These are phyloP conservation scores for Drosophila sp. DNA, from an alignment of 1,140 invertebrate genomes.

Conservation along the genomic window DNA sequence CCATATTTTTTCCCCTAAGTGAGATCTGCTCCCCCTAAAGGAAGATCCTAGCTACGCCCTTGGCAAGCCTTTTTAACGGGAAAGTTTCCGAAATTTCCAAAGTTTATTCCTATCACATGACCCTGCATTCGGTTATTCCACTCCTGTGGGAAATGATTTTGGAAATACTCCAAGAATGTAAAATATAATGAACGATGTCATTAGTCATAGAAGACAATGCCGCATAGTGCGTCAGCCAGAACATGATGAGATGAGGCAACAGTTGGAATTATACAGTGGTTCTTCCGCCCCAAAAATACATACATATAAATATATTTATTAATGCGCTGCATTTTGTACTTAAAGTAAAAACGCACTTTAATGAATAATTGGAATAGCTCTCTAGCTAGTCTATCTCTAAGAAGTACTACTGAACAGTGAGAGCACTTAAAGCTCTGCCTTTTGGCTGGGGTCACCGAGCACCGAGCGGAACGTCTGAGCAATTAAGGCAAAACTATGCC, in stretches of 20 bases:
- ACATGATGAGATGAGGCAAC: conserved; percentile 4
- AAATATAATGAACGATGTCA: conserved; percentile 80
- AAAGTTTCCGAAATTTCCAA: too few species aligned
- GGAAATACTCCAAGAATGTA: conserved; percentile 77
- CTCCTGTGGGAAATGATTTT: conserved; percentile 44
- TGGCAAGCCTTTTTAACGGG: too few species aligned
- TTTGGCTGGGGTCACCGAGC: conserved; percentile 42
- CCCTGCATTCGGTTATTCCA: conserved; percentile 16
- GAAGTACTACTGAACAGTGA: neutral
- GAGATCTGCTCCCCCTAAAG: too few species aligned
- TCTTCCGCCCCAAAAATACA: conserved; percentile 38
- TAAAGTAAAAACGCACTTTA: conserved; percentile 66
- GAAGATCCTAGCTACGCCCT: too few species aligned
- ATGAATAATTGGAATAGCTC: conserved; percentile 78
- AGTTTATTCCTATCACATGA: too few species aligned
- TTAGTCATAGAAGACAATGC: conserved; percentile 78
- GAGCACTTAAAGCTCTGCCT: conserved; percentile 10
- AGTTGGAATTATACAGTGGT: conserved; percentile 30
- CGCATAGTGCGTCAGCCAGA: conserved; percentile 41
- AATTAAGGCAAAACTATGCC: conserved; percentile 75
- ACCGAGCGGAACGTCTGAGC: conserved; percentile 66
- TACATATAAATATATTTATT: conserved; percentile 17
- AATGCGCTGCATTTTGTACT: conserved; percentile 39
- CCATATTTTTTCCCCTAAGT: too few species aligned
- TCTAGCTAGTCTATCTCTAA: conserved; percentile 49